Evolutionary conservation across 2,888 invertebrate genomes (phyloP).

Genomic region (Copidosoma aretas): DNA sequence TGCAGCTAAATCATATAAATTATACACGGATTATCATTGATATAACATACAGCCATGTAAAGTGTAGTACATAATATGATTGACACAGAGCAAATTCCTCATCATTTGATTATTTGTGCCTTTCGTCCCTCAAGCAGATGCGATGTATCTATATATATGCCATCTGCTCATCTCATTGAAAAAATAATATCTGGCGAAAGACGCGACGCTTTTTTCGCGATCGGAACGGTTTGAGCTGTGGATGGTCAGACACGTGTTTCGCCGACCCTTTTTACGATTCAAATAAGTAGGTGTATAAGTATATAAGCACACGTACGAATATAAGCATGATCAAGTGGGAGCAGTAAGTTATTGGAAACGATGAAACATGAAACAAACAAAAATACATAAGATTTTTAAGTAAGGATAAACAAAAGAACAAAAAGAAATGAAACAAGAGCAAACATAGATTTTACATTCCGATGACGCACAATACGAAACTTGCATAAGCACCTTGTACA

Average conservation of each 20-base stretch:
- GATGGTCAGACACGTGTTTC: slow-evolving; percentile 14
- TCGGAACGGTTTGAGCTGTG: slow-evolving; percentile 25
- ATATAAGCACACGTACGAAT: background rate
- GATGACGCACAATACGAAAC: slow-evolving; percentile 60
- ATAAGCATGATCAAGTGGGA: too few species aligned
- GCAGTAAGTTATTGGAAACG: background rate
- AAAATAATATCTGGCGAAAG: background rate
- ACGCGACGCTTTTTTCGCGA: background rate
- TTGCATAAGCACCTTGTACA: slow-evolving; percentile 60
- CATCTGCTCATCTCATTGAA: background rate
- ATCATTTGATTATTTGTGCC: slow-evolving; percentile 53
- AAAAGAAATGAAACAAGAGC: slow-evolving; percentile 16
- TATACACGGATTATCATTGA: slow-evolving; percentile 51
- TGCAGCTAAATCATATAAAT: too few species aligned
- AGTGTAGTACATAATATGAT: too few species aligned
- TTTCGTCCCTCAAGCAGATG: slow-evolving; percentile 47
- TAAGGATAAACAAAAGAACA: background rate
- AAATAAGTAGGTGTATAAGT: background rate
- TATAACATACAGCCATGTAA: too few species aligned
- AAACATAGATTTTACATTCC: slow-evolving; percentile 49
- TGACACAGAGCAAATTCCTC: too few species aligned
- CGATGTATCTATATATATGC: background rate
- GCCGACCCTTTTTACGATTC: slow-evolving; percentile 7
- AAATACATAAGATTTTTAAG: background rate
- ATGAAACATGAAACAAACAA: slow-evolving; percentile 4